Percentiles rank a stretch among this genome's conserved stretches.
These are phyloP conservation scores for Drosophila algonquin DNA, from an alignment of 2,888 invertebrate genomes.

Conservation along the genomic window DNA sequence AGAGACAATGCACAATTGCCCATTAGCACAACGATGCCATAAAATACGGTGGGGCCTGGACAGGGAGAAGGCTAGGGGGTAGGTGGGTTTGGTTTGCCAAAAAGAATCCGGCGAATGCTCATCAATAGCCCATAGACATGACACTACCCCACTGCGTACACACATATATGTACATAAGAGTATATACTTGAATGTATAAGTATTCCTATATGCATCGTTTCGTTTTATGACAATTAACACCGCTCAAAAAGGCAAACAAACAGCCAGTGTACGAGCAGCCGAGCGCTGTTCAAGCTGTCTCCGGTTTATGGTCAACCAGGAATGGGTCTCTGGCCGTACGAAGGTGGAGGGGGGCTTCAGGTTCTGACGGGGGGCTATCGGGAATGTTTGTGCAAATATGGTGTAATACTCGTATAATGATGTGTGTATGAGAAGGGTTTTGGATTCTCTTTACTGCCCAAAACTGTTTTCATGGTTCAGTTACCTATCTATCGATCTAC, in stretches of 20 bases:
- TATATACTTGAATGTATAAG: constrained; percentile 10
- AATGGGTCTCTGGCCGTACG: no score
- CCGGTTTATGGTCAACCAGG: constrained; percentile 33
- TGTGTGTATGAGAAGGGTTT: constrained; percentile 11
- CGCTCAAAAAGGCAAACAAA: constrained; percentile 41
- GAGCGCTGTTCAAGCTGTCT: constrained; percentile 36
- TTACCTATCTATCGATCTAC: no score
- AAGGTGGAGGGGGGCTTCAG: neutral
- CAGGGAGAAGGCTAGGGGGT: neutral
- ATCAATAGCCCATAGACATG: constrained; percentile 35
- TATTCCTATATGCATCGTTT: constrained; percentile 60
- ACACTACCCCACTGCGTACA: neutral
- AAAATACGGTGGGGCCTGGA: constrained; percentile 42
- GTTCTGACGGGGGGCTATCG: no score
- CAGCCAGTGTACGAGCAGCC: constrained; percentile 25
- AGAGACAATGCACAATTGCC: constrained; percentile 68
- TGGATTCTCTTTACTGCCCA: constrained; percentile 8
- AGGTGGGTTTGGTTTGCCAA: constrained; percentile 44
- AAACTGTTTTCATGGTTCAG: no score
- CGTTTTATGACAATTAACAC: constrained; percentile 77
- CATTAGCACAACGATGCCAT: constrained; percentile 77
- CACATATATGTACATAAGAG: constrained; percentile 1
- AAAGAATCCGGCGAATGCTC: constrained; percentile 65
- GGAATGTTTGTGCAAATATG: constrained; percentile 43
- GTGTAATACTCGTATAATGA: constrained; percentile 51